phyloP scores from a whole-genome alignment of 2,797 vertebrate species.

The Chelmon rostratus region DNA sequence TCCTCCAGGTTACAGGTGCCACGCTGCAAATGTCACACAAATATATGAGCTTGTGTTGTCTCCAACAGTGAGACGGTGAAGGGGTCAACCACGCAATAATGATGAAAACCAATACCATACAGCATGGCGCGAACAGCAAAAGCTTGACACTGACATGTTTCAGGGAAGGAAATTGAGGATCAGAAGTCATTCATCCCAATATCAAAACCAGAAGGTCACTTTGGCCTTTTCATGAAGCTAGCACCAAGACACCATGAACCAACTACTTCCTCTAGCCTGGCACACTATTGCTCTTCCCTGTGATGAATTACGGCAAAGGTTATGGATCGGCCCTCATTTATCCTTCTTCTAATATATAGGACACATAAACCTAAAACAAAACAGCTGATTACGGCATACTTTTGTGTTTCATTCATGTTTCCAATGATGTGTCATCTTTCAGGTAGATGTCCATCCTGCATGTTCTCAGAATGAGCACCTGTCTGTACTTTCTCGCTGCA shows the following conservation, averaged over 20 bases:
- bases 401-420: too few species aligned
- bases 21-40: constrained; percentile 75
- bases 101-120: constrained; percentile 54
- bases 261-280: background rate
- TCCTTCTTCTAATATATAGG: background rate
- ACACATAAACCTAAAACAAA: too few species aligned
- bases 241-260: constrained; percentile 16
- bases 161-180: constrained; percentile 47
- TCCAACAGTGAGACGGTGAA: constrained; percentile 42
- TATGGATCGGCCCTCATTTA: background rate
- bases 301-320: constrained; percentile 11
- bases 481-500: too few species aligned
- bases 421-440: too few species aligned
- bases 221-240: constrained; percentile 27
- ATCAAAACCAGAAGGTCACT: constrained; percentile 59
- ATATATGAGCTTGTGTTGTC: constrained; percentile 63
- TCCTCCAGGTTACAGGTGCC: constrained; percentile 60
- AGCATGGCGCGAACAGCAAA: constrained; percentile 16
- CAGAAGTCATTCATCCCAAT: constrained; percentile 60
- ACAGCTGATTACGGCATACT: too few species aligned
- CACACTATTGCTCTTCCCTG: background rate
- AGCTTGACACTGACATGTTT: constrained; percentile 44
- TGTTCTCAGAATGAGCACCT: too few species aligned
- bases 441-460: too few species aligned
- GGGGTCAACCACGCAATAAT: constrained; percentile 64